A percentile compares a stretch with the other conserved stretches of the same genome.
Evolutionary conservation across 1,140 invertebrate species (phyloP).

Genomic region (Caenorhabditis latens): DNA sequence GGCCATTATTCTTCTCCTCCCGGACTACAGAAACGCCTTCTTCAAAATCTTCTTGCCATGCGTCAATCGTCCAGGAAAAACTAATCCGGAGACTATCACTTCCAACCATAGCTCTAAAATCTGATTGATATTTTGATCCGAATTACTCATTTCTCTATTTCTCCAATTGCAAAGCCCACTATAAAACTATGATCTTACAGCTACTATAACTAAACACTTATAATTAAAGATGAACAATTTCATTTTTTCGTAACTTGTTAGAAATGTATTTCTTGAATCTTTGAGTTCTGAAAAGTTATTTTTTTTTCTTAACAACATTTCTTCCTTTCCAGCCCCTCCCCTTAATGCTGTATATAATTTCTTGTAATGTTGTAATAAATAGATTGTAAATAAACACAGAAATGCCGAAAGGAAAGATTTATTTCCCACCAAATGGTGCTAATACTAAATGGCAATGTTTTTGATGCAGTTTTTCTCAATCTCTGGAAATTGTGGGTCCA

Average conservation of each 20-base stretch:
- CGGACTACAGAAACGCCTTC: constrained; percentile 4
- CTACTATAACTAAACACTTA: no score
- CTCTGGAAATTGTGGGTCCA: constrained; percentile 18
- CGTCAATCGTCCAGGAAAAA: not conserved
- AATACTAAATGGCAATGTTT: constrained; percentile 40
- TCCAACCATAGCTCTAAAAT: constrained; percentile 7
- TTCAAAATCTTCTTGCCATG: constrained; percentile 22
- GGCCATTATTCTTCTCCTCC: constrained; percentile 9
- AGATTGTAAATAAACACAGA: not conserved
- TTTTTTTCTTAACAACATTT: no score
- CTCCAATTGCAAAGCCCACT: no score
- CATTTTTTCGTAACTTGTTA: no score
- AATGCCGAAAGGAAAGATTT: constrained; percentile 31
- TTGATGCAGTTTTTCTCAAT: constrained; percentile 13
- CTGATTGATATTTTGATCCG: not conserved
- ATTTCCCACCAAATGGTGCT: constrained; percentile 46
- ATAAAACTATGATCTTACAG: no score
- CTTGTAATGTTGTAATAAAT: not conserved
- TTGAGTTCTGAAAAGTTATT: no score
- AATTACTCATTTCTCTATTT: no score
- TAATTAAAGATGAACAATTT: no score
- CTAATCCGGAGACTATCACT: not conserved
- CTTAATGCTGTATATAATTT: no score
- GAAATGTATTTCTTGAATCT: no score
- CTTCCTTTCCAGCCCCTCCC: no score